Conservation (phyloP, 1,140 invertebrate species). For the Danaus melanippus region DNA sequence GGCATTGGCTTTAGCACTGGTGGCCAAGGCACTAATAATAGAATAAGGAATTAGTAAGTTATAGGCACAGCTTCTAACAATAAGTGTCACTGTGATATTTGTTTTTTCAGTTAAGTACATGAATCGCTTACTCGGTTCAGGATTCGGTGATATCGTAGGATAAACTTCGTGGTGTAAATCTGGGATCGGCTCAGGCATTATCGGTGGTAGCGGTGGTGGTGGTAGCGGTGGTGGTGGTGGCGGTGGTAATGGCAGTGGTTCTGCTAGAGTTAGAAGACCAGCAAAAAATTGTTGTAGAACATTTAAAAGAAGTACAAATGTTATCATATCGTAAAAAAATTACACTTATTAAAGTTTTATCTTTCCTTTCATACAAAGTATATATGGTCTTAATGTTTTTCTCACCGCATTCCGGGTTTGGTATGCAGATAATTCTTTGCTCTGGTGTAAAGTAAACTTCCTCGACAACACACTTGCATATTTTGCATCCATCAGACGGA, state of each 20-base stretch:
- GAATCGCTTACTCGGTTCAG: constrained; percentile 12
- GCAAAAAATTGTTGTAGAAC: too few species aligned
- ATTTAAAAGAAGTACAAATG: too few species aligned
- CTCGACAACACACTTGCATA: constrained; percentile 18
- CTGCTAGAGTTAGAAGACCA: background rate
- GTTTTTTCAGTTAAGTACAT: too few species aligned
- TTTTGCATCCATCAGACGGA: constrained; percentile 18
- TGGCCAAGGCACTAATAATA: constrained; percentile 35
- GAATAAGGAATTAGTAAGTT: background rate
- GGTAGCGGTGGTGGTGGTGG: constrained; percentile 4
- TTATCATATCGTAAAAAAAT: too few species aligned
- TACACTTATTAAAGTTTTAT: too few species aligned
- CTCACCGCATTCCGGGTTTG: constrained; percentile 34
- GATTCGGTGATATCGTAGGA: constrained; percentile 3
- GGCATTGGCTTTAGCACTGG: constrained; percentile 17
- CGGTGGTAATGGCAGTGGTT: constrained; percentile 5
- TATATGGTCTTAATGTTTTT: background rate
- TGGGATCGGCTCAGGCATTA: constrained; percentile 9
- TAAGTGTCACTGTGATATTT: background rate
- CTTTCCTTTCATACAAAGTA: too few species aligned
- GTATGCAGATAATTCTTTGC: constrained; percentile 20
- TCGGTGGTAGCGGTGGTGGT: constrained; percentile 5
- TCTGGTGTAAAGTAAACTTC: background rate
- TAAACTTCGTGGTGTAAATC: background rate
- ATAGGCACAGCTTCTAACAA: background rate